phyloP scores from a whole-genome alignment of 2,888 invertebrate species.

The Pocota personata region DNA sequence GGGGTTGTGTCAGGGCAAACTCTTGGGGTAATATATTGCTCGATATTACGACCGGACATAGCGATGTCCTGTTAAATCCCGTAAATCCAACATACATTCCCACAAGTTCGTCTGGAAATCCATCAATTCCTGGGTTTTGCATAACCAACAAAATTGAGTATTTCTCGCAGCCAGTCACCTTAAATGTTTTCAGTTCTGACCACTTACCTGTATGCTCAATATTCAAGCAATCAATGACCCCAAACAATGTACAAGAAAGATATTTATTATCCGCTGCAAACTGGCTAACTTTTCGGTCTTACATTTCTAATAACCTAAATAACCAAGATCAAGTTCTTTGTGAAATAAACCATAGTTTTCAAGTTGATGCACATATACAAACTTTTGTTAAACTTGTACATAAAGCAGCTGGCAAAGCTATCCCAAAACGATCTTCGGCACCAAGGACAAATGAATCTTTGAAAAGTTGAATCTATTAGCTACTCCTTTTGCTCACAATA shows the following conservation, averaged over 20 bases:
- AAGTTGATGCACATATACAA: not conserved
- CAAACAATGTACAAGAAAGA: not conserved
- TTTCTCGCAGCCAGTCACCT: not conserved
- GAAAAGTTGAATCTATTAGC: no score
- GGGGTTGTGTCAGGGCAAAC: no score
- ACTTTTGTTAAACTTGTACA: not conserved
- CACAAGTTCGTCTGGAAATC: no score
- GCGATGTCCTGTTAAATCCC: no score
- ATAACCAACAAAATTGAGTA: not conserved
- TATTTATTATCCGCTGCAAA: not conserved
- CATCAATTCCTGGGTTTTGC: no score
- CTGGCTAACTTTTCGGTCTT: not conserved
- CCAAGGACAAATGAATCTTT: no score
- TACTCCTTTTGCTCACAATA: no score
- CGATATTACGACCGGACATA: no score
- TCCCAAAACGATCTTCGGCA: no score
- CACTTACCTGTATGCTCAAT: not conserved
- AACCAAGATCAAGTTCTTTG: not conserved
- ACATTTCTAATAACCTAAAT: not conserved
- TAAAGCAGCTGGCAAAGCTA: not conserved
- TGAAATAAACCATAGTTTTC: not conserved
- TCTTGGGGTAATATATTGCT: no score
- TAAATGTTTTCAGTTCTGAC: not conserved
- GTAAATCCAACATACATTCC: no score
- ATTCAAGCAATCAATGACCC: not conserved